A percentile compares a stretch with the other conserved stretches of the same genome.
phyloP scores from a whole-genome alignment of 2,888 invertebrate genomes.

The Chymomyza procnemis region DNA sequence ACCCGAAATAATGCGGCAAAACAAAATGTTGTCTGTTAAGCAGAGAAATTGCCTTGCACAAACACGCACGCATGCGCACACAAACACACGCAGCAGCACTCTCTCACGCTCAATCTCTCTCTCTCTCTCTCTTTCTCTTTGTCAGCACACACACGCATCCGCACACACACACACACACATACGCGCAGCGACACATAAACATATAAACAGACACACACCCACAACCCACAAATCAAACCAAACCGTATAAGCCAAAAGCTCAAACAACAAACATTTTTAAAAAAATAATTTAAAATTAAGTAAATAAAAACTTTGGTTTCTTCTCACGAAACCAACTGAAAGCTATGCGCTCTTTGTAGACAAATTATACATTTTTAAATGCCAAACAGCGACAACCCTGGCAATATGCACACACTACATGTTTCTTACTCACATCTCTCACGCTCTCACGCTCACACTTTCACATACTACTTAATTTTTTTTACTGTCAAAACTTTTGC shows the following conservation, averaged over 20 bases:
- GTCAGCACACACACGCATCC: background rate
- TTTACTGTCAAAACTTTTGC: background rate
- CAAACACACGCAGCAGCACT: background rate
- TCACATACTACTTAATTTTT: too few relatives aligned
- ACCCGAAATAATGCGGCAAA: slow-evolving; percentile 10
- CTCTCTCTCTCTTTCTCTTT: background rate
- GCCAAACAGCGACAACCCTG: background rate
- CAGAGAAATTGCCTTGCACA: slow-evolving; percentile 53
- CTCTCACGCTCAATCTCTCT: slow-evolving; percentile 3
- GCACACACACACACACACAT: slow-evolving; percentile 1
- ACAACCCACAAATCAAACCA: slow-evolving; percentile 8
- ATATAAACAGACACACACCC: background rate
- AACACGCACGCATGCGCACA: slow-evolving; percentile 6
- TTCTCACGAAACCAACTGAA: background rate
- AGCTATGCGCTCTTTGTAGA: background rate
- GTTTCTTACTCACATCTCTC: too few relatives aligned
- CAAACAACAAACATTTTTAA: background rate
- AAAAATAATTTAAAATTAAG: background rate
- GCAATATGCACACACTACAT: too few relatives aligned
- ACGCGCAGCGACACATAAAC: slow-evolving; percentile 2
- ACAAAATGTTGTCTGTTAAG: slow-evolving; percentile 41
- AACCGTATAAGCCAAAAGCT: slow-evolving; percentile 8
- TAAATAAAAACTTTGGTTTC: too few relatives aligned
- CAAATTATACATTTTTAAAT: background rate
- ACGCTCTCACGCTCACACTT: too few relatives aligned